Base-by-base conservation (phyloP, 1,140 invertebrate species). In the Bradysia coprophila region DNA sequence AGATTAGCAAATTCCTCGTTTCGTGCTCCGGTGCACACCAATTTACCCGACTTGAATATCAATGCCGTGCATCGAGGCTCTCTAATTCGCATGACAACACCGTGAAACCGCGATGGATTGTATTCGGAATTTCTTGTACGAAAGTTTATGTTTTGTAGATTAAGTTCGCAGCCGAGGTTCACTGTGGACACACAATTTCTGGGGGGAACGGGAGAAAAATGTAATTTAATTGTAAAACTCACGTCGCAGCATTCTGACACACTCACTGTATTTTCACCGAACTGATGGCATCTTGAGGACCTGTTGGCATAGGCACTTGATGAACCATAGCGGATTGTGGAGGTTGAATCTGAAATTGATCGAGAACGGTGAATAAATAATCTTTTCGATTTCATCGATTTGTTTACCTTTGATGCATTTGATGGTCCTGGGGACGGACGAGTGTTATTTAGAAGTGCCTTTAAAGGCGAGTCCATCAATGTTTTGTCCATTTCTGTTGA, bases 71-170 rank as follows among this genome's bases (percentile, higher is more conserved):
- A 90, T 56, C 92, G 68, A 1, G 96, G 96, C 50, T 94, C 90
- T 49, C 93, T 66, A 56, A 99, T 94, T 54, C 93, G 73, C 94
- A 99, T 98, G 13, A 99, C 89, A 3, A 99, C 80, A 24, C 95
- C 96, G 57, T 92, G 89, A 70, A 99, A 99, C 54, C 95, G 77
- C 40, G 88, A 82, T 21, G 95, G 96, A 65, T 98, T 98, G 52
- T 98, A 99, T 64, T 99, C 96, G 0, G 95, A 95, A 71, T 97
- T 98, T 55, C 96, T 73, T 8, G 95, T 96, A 50, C 92, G 79
- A 21, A 91, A 79, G 48, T 96, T 96, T 46, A 99, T 98, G 46
- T 84, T 80, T 54, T 82, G 76, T 18, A 95, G 64, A 59, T 91
- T 80, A 41, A 97, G 63, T 62, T 82, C 79, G 57, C 85, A 90